Conservation (phyloP, 2,888 invertebrate genomes). For the Standfussiana lucernea region DNA sequence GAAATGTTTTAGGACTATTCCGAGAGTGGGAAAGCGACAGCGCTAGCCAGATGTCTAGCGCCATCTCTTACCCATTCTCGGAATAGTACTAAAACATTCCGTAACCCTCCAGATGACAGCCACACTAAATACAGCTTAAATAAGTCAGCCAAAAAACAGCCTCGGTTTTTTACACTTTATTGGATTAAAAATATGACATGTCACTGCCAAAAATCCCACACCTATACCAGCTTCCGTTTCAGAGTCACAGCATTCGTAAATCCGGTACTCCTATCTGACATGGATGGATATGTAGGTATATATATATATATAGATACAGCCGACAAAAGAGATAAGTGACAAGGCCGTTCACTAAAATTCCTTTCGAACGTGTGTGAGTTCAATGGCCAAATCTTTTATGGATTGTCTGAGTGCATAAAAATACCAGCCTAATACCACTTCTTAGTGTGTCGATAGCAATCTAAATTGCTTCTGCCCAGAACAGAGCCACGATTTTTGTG, state of each 20-base stretch:
- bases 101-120: too few relatives aligned
- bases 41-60: too few relatives aligned
- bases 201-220: slow-evolving; percentile 17
- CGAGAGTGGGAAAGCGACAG: too few relatives aligned
- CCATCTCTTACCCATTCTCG: too few relatives aligned
- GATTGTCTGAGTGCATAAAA: not conserved
- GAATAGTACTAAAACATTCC: too few relatives aligned
- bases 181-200: slow-evolving; percentile 26
- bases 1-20: too few relatives aligned
- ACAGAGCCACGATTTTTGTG: not conserved
- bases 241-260: slow-evolving; percentile 7
- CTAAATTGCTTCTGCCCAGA: not conserved
- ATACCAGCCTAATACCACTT: not conserved
- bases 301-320: slow-evolving; percentile 5
- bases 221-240: slow-evolving; percentile 14
- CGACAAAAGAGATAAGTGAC: not conserved
- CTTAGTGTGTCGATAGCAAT: not conserved
- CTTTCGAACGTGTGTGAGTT: not conserved
- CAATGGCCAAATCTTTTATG: not conserved
- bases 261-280: not conserved
- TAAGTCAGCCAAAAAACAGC: too few relatives aligned
- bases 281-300: too few relatives aligned
- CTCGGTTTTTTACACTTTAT: not conserved
- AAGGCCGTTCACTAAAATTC: not conserved
- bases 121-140: not conserved